Evolutionary conservation across 2,797 vertebrate species (phyloP), one percentile per base, ranked within the genome.

Genomic region (Avahi laniger): DNA sequence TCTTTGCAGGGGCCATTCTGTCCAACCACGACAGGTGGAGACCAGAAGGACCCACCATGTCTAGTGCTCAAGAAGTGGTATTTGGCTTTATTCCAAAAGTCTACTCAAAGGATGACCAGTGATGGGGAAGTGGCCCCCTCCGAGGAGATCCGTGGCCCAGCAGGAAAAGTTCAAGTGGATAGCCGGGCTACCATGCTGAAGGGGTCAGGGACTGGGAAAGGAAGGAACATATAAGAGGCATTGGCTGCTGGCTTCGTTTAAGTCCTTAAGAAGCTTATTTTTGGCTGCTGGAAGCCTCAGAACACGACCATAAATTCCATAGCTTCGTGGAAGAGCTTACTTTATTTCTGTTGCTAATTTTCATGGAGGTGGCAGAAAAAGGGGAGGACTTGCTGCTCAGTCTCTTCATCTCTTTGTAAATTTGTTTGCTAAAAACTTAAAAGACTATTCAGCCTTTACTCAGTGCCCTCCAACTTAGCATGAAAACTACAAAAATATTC

Each of bases 341-440:
- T 89, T 91, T 41, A n/a, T 50, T 84, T 90, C 83, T 67, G 46
- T 22, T 30, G 63, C 48, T 75, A 59, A 61, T 57, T 81, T 69
- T 83, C 43, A 75, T 0, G 2, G 35, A 82, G 54, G 50, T 26
- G 30, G 28, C 70, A 79, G 52, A 52, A n/a, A 65, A 24, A 28
- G 9, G 38, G n/a, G 1, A 72, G 43, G 79, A 46, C 30, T 80
- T 59, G 67, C 8, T 70, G 76, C 76, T n/a, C 69, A 57, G 57
- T 8, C 73, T 83, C 50, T 89, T 91, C 76, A 52, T 43, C n/a
- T 59, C 48, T 63, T 93, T 91, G 30, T 84, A 59, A 87, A 94
- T 52, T n/a, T 67, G 46, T 43, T 86, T 52, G 38, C 38, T 83
- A 88, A 83, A 81, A 94, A 72, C n/a, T 79, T 61, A 80, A 63